Conservation (phyloP, 2,888 invertebrate genomes). For the Epirrhoe alternata region DNA sequence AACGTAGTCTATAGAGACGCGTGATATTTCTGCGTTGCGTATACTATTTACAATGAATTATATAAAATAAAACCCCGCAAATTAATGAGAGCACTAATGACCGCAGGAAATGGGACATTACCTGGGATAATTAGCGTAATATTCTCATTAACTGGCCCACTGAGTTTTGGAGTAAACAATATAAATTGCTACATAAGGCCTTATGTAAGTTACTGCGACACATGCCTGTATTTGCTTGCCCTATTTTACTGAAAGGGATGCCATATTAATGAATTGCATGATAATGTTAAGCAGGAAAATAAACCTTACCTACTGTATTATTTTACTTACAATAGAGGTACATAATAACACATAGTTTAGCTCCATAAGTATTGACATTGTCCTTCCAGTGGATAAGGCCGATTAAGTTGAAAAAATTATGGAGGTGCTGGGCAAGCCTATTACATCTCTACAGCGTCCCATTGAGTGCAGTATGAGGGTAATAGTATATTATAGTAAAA, state of each 20-base stretch:
- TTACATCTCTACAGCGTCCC: too few relatives aligned
- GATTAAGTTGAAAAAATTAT: too few relatives aligned
- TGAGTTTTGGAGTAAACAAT: conserved; percentile 35
- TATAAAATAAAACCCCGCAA: conserved; percentile 22
- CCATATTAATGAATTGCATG: neutral
- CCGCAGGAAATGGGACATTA: conserved; percentile 37
- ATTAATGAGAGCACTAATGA: conserved; percentile 37
- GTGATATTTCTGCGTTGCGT: neutral
- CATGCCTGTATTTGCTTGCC: neutral
- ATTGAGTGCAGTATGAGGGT: too few relatives aligned
- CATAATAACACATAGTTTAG: too few relatives aligned
- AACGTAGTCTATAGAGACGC: neutral
- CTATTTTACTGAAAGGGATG: neutral
- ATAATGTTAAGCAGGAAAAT: neutral
- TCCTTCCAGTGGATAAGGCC: too few relatives aligned
- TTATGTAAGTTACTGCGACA: conserved; percentile 19
- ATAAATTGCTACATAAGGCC: conserved; percentile 32
- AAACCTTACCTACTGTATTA: too few relatives aligned
- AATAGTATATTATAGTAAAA: too few relatives aligned
- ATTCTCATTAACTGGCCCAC: conserved; percentile 35
- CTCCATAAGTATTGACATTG: too few relatives aligned
- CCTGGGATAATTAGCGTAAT: conserved; percentile 40
- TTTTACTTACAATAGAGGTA: too few relatives aligned
- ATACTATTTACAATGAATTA: conserved; percentile 2
- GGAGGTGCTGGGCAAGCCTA: too few relatives aligned